Base-by-base conservation (phyloP, 2,888 invertebrate genomes). In the Ligdia adustata region DNA sequence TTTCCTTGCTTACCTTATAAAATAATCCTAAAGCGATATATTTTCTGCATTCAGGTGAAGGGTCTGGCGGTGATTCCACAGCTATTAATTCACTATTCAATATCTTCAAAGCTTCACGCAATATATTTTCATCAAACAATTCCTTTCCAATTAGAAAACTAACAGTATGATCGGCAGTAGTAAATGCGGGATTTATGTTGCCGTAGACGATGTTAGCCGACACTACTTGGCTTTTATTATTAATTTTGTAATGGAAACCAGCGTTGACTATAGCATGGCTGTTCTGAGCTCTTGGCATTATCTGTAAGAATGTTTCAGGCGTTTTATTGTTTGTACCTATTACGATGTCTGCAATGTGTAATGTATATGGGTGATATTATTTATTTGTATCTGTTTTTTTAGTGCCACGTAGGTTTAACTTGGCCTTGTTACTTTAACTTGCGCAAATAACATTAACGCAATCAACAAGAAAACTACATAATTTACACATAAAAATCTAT, bases 1-100 rank as follows among this genome's bases (percentile, higher is more conserved):
- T n/a, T n/a, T n/a, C n/a, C n/a, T n/a, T n/a, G n/a, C n/a, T 62
- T 74, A 94, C 95, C 91, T 96, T 97, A 75, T 96, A 97, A 68
- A 97, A 94, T n/a, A 97, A 82, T 3, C 94, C 92, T 43, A 94
- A 86, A 0, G 96, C 95, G 4, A 97, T 81, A 6, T 90, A 88
- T 64, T 93, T 94, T 14, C 96, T 91, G 65, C 94, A 96, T 22
- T 83, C 85, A 0, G 94, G 93, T 0, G 93, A 91, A 0, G 94
- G 92, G 64, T 95, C 94, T 0, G 95, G 94, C 0, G 93, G 89
- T 9, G 90, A 75, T 7, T 90, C 83, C 44, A 93, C 93, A 0
- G 96, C 94, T 1, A 87, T 69, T 0, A 97, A 49, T 74, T 97
- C 95, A 0, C 80, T 64, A 1, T 88, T 68, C 37, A 96, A 73